Percentiles rank a stretch among this genome's conserved stretches.
phyloP scores from a whole-genome alignment of 2,888 invertebrate genomes.

The Monoplex corrugatus region DNA sequence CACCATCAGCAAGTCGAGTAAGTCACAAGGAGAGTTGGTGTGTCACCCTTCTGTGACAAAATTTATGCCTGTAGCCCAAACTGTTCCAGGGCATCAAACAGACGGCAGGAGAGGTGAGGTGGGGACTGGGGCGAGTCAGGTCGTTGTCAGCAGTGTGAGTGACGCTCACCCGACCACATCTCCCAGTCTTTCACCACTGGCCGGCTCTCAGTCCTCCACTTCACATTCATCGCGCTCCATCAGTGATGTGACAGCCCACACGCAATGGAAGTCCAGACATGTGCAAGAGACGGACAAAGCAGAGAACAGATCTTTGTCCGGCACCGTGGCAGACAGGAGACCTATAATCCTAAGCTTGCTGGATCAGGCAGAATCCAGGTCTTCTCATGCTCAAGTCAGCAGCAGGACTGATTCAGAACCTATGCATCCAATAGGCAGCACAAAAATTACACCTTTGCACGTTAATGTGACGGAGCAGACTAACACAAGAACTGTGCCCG shows the following conservation, averaged over 20 bases:
- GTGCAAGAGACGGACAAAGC: no score
- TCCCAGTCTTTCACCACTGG: constrained; percentile 39
- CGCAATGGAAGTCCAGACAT: no score
- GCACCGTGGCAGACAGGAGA: no score
- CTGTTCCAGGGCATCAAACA: background rate
- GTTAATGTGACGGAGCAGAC: background rate
- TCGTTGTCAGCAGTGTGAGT: background rate
- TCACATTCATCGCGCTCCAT: no score
- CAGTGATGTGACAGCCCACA: no score
- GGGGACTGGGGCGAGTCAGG: background rate
- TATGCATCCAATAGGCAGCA: no score
- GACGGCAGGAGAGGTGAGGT: background rate
- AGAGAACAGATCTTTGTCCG: no score
- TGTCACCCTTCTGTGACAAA: background rate
- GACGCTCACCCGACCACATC: constrained; percentile 24
- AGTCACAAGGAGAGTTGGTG: background rate
- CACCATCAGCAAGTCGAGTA: background rate
- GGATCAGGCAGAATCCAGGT: no score
- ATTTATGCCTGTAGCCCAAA: background rate
- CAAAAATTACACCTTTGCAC: constrained; percentile 2
- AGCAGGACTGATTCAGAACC: no score
- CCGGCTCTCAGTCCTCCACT: background rate
- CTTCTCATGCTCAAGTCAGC: no score
- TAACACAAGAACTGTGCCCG: background rate
- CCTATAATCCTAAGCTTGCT: no score